A percentile compares a stretch with the other conserved stretches of the same genome.
Evolutionary conservation across 2,113 vertebrate species (phyloP).

Genomic region (Poeciliopsis retropinna): DNA sequence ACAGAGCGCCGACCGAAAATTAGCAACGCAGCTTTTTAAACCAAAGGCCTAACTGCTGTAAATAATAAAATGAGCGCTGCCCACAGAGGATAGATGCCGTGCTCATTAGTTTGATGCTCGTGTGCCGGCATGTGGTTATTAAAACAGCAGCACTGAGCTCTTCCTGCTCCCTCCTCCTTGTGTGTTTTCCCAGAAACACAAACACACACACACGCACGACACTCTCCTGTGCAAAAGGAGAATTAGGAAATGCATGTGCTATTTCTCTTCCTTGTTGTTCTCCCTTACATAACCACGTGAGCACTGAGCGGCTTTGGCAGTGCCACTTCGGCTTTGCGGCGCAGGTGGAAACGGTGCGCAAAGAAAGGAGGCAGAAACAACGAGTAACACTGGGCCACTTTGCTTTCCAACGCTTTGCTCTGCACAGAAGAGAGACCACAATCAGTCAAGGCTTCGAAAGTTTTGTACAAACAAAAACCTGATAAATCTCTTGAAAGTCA

Average conservation of each 20-base stretch:
- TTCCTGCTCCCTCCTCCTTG: neutral
- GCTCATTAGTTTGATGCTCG: constrained; percentile 30
- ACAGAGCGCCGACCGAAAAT: constrained; percentile 25
- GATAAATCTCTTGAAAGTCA: neutral
- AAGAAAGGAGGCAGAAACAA: constrained; percentile 21
- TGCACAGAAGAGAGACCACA: neutral
- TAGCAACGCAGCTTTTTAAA: constrained; percentile 31
- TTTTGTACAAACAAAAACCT: too few relatives aligned
- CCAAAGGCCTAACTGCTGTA: constrained; percentile 39
- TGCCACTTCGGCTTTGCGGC: constrained; percentile 50
- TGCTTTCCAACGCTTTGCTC: too few relatives aligned
- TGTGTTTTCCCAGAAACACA: neutral
- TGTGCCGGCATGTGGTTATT: constrained; percentile 14
- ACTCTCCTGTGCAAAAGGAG: neutral
- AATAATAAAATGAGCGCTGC: constrained; percentile 55
- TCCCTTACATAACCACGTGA: neutral
- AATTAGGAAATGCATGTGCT: neutral
- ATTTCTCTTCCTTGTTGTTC: neutral
- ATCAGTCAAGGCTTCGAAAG: neutral
- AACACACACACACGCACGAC: neutral
- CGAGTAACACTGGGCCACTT: neutral
- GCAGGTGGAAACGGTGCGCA: constrained; percentile 11
- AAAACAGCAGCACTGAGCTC: neutral
- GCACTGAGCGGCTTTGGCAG: constrained; percentile 32
- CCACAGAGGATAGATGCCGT: constrained; percentile 9